phyloP scores from a whole-genome alignment of 2,113 vertebrate genomes.

The Coptodon rendalli region DNA sequence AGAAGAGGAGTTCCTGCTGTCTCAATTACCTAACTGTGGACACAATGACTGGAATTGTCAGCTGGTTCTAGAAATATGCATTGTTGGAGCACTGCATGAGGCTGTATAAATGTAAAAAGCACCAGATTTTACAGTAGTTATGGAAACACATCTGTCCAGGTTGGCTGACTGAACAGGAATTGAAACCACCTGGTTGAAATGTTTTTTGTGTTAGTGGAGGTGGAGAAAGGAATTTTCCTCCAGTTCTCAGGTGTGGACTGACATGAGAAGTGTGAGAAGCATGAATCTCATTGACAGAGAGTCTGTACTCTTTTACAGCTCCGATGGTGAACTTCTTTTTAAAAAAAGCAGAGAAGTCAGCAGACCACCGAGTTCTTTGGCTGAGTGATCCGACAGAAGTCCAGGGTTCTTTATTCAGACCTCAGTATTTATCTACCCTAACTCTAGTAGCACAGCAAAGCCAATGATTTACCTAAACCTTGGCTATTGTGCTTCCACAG shows the following conservation, averaged over 20 bases:
- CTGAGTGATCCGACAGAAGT: not conserved
- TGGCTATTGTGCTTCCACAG: not conserved
- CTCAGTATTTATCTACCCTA: not conserved
- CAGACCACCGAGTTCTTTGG: not conserved
- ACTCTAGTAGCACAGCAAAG: not conserved
- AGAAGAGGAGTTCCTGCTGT: not conserved
- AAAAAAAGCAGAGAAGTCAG: not conserved
- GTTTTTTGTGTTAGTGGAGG: not conserved
- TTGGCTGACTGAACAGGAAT: not conserved
- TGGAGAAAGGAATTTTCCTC: not conserved
- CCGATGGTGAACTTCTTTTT: not conserved
- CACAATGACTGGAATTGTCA: not conserved
- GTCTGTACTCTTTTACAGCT: not conserved
- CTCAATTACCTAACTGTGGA: not conserved
- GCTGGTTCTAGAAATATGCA: not conserved
- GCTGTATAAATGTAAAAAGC: not conserved
- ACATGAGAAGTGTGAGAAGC: not conserved
- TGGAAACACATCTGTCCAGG: not conserved
- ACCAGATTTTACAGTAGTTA: not conserved
- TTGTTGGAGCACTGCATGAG: not conserved
- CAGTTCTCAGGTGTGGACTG: not conserved
- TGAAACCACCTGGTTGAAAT: constrained; percentile 4
- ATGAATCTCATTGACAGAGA: not conserved
- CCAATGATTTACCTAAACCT: not conserved
- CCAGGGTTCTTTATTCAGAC: not conserved